Evolutionary conservation across 2,888 invertebrate genomes (phyloP).

Genomic region (Sympetrum striolatum): DNA sequence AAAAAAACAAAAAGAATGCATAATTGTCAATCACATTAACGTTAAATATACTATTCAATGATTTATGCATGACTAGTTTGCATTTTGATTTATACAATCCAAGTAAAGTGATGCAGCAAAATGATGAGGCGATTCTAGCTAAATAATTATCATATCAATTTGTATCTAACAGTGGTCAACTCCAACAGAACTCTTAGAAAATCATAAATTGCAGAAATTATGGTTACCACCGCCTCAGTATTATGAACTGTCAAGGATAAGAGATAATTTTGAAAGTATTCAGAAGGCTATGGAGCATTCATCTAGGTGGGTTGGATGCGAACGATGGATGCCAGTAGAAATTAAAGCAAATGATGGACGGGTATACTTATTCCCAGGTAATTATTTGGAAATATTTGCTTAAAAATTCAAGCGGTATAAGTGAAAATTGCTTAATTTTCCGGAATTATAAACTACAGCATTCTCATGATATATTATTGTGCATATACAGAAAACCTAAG

Average conservation of each 20-base stretch:
- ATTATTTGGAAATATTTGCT: neutral
- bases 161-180: conserved; percentile 68
- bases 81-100: too few species aligned
- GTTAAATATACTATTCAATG: too few species aligned
- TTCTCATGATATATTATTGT: neutral
- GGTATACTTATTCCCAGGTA: conserved; percentile 69
- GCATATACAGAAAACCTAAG: too few species aligned
- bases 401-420: neutral
- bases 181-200: conserved; percentile 63
- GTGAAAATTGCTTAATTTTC: neutral
- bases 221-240: conserved; percentile 76
- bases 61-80: too few species aligned
- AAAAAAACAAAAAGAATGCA: neutral
- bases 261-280: conserved; percentile 63
- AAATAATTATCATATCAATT: neutral
- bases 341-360: conserved; percentile 67
- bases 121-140: too few species aligned
- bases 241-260: conserved; percentile 74
- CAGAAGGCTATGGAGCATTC: conserved; percentile 68
- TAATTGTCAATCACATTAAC: too few species aligned
- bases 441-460: neutral
- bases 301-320: conserved; percentile 65
- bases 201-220: conserved; percentile 58
- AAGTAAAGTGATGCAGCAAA: too few species aligned
- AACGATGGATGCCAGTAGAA: conserved; percentile 64